Percentiles rank a stretch among this genome's conserved stretches.
These are phyloP conservation scores for Micromys minutus DNA, from an alignment of 2,113 vertebrate species.

Conservation along the genomic window DNA sequence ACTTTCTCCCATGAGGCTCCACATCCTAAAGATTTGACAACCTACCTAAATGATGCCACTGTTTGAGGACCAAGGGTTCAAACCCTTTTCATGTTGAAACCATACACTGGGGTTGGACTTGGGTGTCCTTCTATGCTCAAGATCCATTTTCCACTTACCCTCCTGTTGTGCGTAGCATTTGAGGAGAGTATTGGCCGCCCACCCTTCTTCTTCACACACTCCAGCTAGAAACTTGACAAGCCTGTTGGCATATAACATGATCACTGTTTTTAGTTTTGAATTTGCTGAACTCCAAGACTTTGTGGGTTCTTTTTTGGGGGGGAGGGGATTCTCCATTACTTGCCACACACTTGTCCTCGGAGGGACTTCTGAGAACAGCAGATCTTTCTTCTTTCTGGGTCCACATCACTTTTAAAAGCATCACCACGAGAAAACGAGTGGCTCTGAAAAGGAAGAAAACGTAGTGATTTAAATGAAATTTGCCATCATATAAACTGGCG, in stretches of 20 bases:
- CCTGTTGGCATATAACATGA: not conserved
- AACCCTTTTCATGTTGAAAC: not conserved
- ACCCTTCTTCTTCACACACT: too few species aligned
- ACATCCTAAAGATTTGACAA: not conserved
- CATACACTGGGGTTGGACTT: not conserved
- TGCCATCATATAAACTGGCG: fast-evolving
- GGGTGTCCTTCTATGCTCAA: not conserved
- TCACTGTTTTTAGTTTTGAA: not conserved
- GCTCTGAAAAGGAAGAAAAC: not conserved
- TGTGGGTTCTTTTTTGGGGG: fast-evolving
- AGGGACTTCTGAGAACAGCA: not conserved
- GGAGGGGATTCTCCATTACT: not conserved
- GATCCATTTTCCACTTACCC: not conserved
- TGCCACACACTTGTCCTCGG: not conserved
- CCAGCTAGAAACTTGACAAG: too few species aligned
- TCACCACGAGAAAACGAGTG: not conserved
- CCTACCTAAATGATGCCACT: not conserved
- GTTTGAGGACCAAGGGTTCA: not conserved
- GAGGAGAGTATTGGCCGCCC: fast-evolving
- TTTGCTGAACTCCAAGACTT: not conserved
- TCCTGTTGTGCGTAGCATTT: fast-evolving
- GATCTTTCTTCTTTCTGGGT: not conserved
- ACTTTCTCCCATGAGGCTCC: not conserved
- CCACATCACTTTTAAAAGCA: not conserved
- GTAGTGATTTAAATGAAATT: not conserved